Base-by-base conservation (phyloP, 2,797 vertebrate genomes). In the Clarias fuscus region DNA sequence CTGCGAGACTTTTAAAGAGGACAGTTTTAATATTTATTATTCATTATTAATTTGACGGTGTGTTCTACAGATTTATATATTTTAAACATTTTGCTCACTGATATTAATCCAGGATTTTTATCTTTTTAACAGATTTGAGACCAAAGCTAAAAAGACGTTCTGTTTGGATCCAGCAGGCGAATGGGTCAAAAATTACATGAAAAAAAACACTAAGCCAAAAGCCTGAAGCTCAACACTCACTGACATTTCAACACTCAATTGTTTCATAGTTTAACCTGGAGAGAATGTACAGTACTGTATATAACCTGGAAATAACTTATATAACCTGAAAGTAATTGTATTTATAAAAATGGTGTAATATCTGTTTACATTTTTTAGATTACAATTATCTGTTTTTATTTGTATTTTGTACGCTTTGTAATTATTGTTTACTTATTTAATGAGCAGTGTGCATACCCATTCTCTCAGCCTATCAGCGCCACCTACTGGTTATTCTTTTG, bases 41-140 rank as follows among this genome's bases (percentile, higher is more conserved):
- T 33, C 1, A 33, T 33, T 4, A 18, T 68, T 17, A 17, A 68
- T 68, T 7, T 68, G 30, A 33, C n/a, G 11, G 5, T 13, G 3
- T 14, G 33, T 6, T 2, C 5, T 33, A 8, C 15, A 68, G 5
- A 33, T 68, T 68, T 33, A 17, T 72, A 40, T 40, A 40, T 10
- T 22, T 40, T 72, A 72, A 22, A n/a, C 24, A 5, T 10, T 73
- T 48, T 48, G 14, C 22, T 48, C 24, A 48, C 14, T n/a, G 20
- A 20, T 7, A 10, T 71, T 71, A 68, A 71, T 43, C 8, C 8
- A 20, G 3, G 0, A 22, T 72, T 22, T 43, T 40, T 11, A 4
- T 24, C 13, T 64, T 71, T 76, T 20, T 71, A 4, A 20, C 65
- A 87, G 88, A 53, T 89, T 89, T 75, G 0, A 53, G 53, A 89